Evolutionary conservation across 2,888 invertebrate genomes (phyloP), one percentile per base, ranked within the genome.

Genomic region (Limnephilus auricula): DNA sequence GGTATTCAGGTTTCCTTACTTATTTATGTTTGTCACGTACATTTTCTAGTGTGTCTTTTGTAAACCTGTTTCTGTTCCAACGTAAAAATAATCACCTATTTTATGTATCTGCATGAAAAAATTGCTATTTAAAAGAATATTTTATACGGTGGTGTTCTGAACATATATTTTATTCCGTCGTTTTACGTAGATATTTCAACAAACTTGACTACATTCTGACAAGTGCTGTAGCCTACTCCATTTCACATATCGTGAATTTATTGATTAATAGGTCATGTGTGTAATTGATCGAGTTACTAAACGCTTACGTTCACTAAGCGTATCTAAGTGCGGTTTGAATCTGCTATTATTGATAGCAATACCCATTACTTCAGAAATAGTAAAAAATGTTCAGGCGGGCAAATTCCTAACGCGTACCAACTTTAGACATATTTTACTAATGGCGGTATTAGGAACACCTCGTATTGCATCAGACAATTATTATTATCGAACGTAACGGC

Each of bases 401-500:
- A 2, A 65, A 82, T 82, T 82, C 82, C 82, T 25, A 34, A 37
- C 34, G 82, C 25, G 82, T 82, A 37, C 37, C 37, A 82, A 82
- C 18, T 82, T n/a, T 25, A 65, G 25, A 65, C 65, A 65, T 65
- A 65, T 65, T 65, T 65, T 80, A 32, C 80, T 80, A 80, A 80
- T 80, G 84, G 84, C 25, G 85, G 87, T 34, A 65, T 30, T 50
- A 50, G 87, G 65, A 87, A 50, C 87, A 34, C 32, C n/a, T 45
- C 85, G 4, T 37, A 65, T 90, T 91, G 79, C 91, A 78, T 91
- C 90, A 92, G 32, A 80, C 83, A 78, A 91, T 87, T 65, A 92
- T 92, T 87, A 92, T 92, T 87, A 92, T 92, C 91, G 90, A 90
- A 89, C 45, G 90, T 90, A 92, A 88, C 84, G 91, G 82, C 90